Base-by-base conservation (phyloP, 1,140 invertebrate species). In the Anastrepha ludens region DNA sequence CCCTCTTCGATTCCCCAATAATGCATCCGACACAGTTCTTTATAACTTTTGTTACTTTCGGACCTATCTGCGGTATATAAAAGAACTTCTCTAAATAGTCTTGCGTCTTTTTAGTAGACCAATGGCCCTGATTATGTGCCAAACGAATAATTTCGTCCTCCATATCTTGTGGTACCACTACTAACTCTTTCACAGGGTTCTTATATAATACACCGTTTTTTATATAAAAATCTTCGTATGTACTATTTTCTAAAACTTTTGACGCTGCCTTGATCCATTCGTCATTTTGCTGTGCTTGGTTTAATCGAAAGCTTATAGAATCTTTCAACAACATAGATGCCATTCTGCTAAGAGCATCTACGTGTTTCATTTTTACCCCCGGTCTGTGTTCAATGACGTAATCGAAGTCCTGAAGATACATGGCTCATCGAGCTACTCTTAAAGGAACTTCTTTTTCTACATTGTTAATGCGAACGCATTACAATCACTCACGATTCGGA, bases 21-120 rank as follows among this genome's bases (percentile, higher is more conserved):
- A 93, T 89, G 67, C 93, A 93, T 13, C 87, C 59, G 2, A 93
- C 78, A 87, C 93, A 94, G 39, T 89, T 29, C 29, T 92, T 89
- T 87, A n/a, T n/a, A n/a, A n/a, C n/a, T n/a, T n/a, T n/a, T n/a
- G n/a, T n/a, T n/a, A 90, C 87, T 3, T 92, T 93, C 8, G 88
- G 67, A 15, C 70, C 41, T 78, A 94, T 17, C 2, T 93, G 91
- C 2, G 90, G 87, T 58, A 94, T 92, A 70, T 88, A 94, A 89
- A 91, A 94, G 9, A 94, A 90, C 89, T 90, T 89, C 93, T 94
- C 39, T 58, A 89, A 2, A 90, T 41, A 9, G 39, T 88, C 39
- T 87, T 90, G 78, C 89, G 90, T 87, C 88, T 90, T 86, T 87
- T 88, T 65, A 88, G 87, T 29, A 88, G 89, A 2, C 29, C 86